phyloP scores from a whole-genome alignment of 2,888 invertebrate genomes.

The Monopis laevigella region DNA sequence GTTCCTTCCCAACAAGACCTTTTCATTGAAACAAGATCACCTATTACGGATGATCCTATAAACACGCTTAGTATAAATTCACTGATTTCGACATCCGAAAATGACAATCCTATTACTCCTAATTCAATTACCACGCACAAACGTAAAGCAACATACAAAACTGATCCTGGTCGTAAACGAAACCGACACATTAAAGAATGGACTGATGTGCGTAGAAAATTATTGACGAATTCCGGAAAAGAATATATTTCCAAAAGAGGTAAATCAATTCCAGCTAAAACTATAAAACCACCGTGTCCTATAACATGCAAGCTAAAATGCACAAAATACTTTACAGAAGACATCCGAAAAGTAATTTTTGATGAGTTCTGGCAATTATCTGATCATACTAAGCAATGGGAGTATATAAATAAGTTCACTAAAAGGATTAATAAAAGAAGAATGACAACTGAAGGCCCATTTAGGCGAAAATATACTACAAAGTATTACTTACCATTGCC shows the following conservation, averaged over 20 bases:
- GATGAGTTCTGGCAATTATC: constrained; percentile 14
- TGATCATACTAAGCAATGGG: constrained; percentile 14
- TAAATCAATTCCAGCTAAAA: neutral
- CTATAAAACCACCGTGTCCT: constrained; percentile 1
- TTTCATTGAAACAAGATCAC: too few species aligned
- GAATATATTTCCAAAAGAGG: constrained; percentile 7
- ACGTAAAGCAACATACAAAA: constrained; percentile 12
- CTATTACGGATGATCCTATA: too few species aligned
- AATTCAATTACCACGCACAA: neutral
- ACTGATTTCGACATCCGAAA: neutral
- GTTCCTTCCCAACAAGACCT: too few species aligned
- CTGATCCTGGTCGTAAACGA: constrained; percentile 14
- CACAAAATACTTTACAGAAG: constrained; percentile 12
- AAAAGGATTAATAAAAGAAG: constrained; percentile 9
- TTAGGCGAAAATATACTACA: constrained; percentile 4
- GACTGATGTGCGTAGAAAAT: constrained; percentile 14
- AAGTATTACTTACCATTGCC: constrained; percentile 10
- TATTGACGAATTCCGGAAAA: constrained; percentile 15
- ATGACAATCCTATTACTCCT: neutral
- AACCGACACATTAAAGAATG: constrained; percentile 13
- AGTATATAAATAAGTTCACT: constrained; percentile 12
- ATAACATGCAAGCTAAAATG: constrained; percentile 9
- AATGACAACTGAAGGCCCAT: neutral
- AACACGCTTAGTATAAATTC: neutral
- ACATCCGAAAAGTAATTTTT: constrained; percentile 14